Percentiles rank a stretch among this genome's conserved stretches.
Conservation (phyloP, 1,140 invertebrate species). For the Eueides isabella region DNA sequence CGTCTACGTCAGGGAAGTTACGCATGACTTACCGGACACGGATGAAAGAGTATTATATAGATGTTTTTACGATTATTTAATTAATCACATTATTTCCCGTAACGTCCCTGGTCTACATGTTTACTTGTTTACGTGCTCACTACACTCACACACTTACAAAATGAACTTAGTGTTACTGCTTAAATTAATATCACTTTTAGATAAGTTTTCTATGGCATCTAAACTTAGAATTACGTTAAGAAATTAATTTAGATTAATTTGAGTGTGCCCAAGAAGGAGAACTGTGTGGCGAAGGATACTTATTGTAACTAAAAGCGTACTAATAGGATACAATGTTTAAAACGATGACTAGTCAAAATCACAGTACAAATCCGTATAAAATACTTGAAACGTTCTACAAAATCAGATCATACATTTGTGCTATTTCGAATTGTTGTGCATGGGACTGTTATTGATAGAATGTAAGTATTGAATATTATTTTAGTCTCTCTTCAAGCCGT, state of each 20-base stretch:
- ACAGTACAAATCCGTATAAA: conserved; percentile 22
- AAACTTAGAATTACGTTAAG: conserved; percentile 30
- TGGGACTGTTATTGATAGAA: conserved; percentile 15
- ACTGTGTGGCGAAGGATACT: neutral
- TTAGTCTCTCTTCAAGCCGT: conserved; percentile 85
- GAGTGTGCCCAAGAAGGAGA: conserved; percentile 7
- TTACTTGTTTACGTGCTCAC: conserved; percentile 24
- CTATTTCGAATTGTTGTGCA: neutral
- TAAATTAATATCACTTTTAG: conserved; percentile 80
- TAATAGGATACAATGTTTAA: conserved; percentile 14
- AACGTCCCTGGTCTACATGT: conserved; percentile 11
- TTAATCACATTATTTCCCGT: no score
- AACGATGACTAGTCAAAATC: conserved; percentile 19
- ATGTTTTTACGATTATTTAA: no score
- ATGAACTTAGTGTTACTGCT: conserved; percentile 69
- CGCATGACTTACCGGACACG: no score
- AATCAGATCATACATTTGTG: conserved; percentile 9
- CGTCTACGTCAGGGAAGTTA: conserved; percentile 13
- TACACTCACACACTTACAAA: conserved; percentile 58
- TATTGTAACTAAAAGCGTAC: conserved; percentile 1
- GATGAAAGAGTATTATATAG: no score
- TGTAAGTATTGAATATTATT: neutral
- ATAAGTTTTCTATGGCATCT: conserved; percentile 51
- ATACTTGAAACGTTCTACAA: conserved; percentile 8
- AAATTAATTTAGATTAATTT: conserved; percentile 35